These are phyloP conservation scores for Coecobrya sp. DNA, from an alignment of 2,888 invertebrate species.

Conservation along the genomic window DNA sequence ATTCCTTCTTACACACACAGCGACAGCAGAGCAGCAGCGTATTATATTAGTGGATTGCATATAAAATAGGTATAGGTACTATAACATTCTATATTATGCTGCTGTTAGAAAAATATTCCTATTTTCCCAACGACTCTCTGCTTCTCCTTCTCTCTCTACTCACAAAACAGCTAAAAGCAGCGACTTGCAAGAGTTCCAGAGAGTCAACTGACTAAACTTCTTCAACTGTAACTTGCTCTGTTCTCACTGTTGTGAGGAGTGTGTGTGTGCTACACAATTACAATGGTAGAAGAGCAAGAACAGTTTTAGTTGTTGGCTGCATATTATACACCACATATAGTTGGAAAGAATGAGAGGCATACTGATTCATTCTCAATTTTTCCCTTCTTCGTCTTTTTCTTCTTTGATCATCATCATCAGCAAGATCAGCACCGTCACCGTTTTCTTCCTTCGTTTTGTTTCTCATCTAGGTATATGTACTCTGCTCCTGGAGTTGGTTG, in stretches of 20 bases:
- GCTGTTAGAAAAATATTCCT: neutral
- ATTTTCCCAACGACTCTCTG: neutral
- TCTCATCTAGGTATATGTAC: constrained; percentile 14
- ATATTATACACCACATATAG: no score
- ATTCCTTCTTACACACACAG: constrained; percentile 15
- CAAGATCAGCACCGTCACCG: constrained; percentile 1
- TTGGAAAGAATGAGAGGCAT: neutral
- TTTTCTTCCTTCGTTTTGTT: constrained; percentile 7
- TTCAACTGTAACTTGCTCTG: neutral
- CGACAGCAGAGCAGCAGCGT: neutral
- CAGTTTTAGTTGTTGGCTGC: no score
- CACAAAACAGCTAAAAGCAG: neutral
- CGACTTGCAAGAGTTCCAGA: constrained; percentile 43
- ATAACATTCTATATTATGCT: neutral
- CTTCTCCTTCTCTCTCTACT: neutral
- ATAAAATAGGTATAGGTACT: no score
- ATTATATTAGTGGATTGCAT: neutral
- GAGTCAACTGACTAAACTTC: constrained; percentile 31
- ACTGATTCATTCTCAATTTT: constrained; percentile 67
- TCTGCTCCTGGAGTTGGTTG: neutral
- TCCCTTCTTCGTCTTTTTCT: constrained; percentile 23
- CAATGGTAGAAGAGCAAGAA: no score
- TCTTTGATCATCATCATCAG: constrained; percentile 26
- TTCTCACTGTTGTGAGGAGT: neutral
- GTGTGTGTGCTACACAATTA: neutral